These are phyloP conservation scores for Oxycera nigricornis DNA, from an alignment of 2,888 invertebrate species.

Conservation along the genomic window DNA sequence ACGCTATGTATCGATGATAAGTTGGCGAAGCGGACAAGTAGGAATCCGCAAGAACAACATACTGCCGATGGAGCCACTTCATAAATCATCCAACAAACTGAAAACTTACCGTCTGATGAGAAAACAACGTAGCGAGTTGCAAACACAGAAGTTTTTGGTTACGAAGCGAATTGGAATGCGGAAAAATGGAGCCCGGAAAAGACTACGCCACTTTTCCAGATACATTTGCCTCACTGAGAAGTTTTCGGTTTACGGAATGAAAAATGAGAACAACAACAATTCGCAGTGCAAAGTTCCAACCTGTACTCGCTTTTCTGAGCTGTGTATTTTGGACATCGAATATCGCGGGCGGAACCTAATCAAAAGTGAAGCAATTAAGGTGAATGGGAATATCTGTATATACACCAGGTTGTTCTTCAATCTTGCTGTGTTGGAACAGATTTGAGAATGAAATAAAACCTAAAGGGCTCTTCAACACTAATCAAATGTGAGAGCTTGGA, in stretches of 20 bases:
- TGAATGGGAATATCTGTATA: slow-evolving; percentile 1
- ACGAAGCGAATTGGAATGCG: background rate
- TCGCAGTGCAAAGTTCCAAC: background rate
- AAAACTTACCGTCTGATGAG: slow-evolving; percentile 29
- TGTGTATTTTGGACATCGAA: background rate
- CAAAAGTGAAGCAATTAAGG: slow-evolving; percentile 26
- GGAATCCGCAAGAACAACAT: background rate
- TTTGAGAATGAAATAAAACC: background rate
- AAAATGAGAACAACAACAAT: slow-evolving; percentile 30
- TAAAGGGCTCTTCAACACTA: too few species aligned
- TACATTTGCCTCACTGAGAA: slow-evolving; percentile 29
- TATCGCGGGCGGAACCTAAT: background rate
- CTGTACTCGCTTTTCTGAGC: background rate
- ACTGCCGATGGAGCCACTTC: slow-evolving; percentile 20
- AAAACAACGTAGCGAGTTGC: slow-evolving; percentile 23
- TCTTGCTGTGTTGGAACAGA: background rate
- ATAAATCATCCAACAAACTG: slow-evolving; percentile 39
- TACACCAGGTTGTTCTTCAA: background rate
- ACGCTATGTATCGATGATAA: slow-evolving; percentile 7
- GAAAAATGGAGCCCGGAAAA: background rate
- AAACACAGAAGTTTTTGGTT: slow-evolving; percentile 19
- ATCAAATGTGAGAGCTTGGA: too few species aligned
- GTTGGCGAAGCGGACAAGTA: background rate
- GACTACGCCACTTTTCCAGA: slow-evolving; percentile 12
- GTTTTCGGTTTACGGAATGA: slow-evolving; percentile 17